These are phyloP conservation scores for Hypotaenidia philippensis DNA, from an alignment of 2,797 vertebrate genomes.

Conservation along the genomic window DNA sequence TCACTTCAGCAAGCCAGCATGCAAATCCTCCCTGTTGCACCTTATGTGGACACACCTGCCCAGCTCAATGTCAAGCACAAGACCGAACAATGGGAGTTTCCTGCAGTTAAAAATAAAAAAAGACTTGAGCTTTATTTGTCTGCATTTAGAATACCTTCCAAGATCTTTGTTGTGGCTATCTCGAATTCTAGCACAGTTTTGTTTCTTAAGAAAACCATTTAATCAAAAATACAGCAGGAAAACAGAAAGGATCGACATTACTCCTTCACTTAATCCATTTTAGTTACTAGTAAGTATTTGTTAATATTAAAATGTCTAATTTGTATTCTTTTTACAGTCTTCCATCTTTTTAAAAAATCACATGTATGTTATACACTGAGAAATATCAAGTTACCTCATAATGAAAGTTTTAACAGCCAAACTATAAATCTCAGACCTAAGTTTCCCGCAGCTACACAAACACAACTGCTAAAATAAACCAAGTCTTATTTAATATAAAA, in stretches of 20 bases:
- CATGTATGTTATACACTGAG: not conserved
- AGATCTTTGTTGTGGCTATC: not conserved
- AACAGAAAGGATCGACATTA: not conserved
- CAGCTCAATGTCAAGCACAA: slow-evolving; percentile 25
- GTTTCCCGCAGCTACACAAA: slow-evolving; percentile 30
- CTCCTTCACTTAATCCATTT: not conserved
- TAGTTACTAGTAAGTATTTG: not conserved
- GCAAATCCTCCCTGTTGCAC: slow-evolving; percentile 52
- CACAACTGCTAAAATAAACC: slow-evolving; percentile 42
- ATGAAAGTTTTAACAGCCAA: slow-evolving; percentile 38
- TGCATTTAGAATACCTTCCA: not conserved
- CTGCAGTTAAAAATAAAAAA: slow-evolving; percentile 28
- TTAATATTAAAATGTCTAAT: slow-evolving; percentile 1
- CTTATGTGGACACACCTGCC: slow-evolving; percentile 68
- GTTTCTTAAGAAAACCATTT: not conserved
- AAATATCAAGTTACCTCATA: slow-evolving; percentile 24
- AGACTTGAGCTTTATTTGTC: not conserved
- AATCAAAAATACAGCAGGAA: not conserved
- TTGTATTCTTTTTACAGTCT: not conserved
- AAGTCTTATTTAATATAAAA: slow-evolving; percentile 70
- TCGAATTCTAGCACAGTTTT: not conserved
- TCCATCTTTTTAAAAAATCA: not conserved
- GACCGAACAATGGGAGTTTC: slow-evolving; percentile 2
- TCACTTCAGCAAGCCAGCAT: slow-evolving; percentile 67
- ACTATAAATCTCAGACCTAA: slow-evolving; percentile 43